phyloP scores from a whole-genome alignment of 2,113 vertebrate species.

The Dasypus novemcinctus region DNA sequence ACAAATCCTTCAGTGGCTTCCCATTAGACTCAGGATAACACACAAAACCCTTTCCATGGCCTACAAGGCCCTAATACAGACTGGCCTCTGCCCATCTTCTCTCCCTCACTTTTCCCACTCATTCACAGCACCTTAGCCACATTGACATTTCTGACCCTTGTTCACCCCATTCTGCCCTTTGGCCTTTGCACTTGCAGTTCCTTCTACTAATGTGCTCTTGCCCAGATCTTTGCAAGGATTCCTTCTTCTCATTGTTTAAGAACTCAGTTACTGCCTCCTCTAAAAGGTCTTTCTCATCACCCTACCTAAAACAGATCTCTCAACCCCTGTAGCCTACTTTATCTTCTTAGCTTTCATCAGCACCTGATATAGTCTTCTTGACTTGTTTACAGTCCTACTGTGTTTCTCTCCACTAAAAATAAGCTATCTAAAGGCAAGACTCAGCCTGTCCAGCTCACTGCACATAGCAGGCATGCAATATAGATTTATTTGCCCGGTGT shows the following conservation, averaged over 20 bases:
- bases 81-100: neutral
- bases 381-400: neutral
- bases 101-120: neutral
- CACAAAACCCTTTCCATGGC: neutral
- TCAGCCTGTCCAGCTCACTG: neutral
- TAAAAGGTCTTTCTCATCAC: neutral
- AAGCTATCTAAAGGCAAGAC: neutral
- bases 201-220: neutral
- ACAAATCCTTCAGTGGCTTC: neutral
- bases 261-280: neutral
- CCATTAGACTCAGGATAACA: neutral
- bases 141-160: neutral
- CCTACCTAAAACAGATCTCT: neutral
- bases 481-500: neutral
- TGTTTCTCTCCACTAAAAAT: neutral
- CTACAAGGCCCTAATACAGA: neutral
- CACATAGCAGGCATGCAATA: neutral
- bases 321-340: neutral
- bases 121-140: neutral
- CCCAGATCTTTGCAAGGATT: neutral
- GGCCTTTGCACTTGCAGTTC: neutral
- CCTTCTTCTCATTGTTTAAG: neutral
- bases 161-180: neutral
- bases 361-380: neutral
- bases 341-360: neutral